Conservation (phyloP, 1,140 invertebrate species). For the Atopsyche davidsoni region DNA sequence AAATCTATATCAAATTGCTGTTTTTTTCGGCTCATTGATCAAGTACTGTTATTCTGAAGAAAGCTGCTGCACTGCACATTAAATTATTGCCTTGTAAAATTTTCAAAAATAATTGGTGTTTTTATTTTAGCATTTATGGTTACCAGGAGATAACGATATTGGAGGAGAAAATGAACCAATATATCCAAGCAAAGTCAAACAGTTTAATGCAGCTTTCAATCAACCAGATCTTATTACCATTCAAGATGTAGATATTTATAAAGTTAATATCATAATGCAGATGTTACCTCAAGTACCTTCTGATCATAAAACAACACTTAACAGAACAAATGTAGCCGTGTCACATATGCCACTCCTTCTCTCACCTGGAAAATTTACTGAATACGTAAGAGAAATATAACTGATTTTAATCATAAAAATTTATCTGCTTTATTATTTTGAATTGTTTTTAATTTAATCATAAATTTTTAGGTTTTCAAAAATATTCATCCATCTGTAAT, state of each 20-base stretch:
- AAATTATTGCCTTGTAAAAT: no score
- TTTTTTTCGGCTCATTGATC: no score
- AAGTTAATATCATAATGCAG: slow-evolving; percentile 65
- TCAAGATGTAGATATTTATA: slow-evolving; percentile 54
- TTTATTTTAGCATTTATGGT: slow-evolving; percentile 66
- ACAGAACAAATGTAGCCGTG: slow-evolving; percentile 49
- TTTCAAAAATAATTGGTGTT: slow-evolving; percentile 4
- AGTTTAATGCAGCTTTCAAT: slow-evolving; percentile 73
- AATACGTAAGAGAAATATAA: slow-evolving; percentile 20
- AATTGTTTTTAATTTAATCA: background rate
- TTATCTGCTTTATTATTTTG: background rate
- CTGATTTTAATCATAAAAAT: background rate
- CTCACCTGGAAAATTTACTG: slow-evolving; percentile 22
- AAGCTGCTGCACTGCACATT: no score
- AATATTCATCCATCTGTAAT: slow-evolving; percentile 69
- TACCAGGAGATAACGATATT: slow-evolving; percentile 94
- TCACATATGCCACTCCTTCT: slow-evolving; percentile 27
- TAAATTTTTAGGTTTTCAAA: slow-evolving; percentile 53
- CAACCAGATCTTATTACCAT: slow-evolving; percentile 58
- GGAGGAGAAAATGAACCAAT: slow-evolving; percentile 83
- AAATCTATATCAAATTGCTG: no score
- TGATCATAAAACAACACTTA: slow-evolving; percentile 39
- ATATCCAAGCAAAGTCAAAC: slow-evolving; percentile 61
- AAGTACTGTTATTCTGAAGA: no score
- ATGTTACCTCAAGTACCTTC: slow-evolving; percentile 36